Evolutionary conservation across 2,113 vertebrate species (phyloP).

Genomic region (Apus apus): DNA sequence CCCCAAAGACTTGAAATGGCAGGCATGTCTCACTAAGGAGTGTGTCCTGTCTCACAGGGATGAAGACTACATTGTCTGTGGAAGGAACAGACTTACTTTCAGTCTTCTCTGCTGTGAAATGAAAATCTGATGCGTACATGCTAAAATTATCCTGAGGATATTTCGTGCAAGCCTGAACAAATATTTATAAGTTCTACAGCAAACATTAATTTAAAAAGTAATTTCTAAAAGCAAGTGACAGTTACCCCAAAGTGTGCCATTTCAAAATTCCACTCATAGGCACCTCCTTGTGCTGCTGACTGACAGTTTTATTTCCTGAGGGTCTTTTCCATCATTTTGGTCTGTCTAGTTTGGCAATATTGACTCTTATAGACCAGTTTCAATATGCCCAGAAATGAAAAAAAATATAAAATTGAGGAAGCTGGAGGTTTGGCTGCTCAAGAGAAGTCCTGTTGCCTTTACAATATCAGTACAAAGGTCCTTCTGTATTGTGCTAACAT

Average conservation of each 20-base stretch:
- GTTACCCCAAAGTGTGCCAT: conserved; percentile 15
- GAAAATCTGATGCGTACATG: background rate
- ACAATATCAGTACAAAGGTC: background rate
- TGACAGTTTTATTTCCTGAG: conserved; percentile 44
- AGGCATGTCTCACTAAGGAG: background rate
- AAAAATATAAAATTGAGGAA: conserved; percentile 6
- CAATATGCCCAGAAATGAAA: background rate
- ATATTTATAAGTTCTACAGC: conserved; percentile 48
- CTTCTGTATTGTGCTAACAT: background rate
- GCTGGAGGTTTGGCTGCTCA: conserved; percentile 14
- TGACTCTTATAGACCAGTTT: background rate
- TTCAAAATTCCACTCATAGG: conserved; percentile 32
- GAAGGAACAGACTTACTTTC: conserved; percentile 22
- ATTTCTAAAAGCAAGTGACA: conserved; percentile 55
- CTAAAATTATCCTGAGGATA: conserved; percentile 26
- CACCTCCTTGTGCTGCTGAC: conserved; percentile 37
- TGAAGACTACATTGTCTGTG: background rate
- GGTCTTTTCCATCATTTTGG: background rate
- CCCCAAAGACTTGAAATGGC: background rate
- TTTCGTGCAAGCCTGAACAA: conserved; percentile 38
- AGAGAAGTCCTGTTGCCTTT: background rate
- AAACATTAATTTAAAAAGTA: conserved; percentile 53
- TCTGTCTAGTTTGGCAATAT: conserved; percentile 26
- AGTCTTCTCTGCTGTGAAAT: conserved; percentile 4
- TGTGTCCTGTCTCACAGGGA: background rate